Base-by-base conservation (phyloP, 53 echinoderm and acorn worm genomes). In the Echinarachnius parma region DNA sequence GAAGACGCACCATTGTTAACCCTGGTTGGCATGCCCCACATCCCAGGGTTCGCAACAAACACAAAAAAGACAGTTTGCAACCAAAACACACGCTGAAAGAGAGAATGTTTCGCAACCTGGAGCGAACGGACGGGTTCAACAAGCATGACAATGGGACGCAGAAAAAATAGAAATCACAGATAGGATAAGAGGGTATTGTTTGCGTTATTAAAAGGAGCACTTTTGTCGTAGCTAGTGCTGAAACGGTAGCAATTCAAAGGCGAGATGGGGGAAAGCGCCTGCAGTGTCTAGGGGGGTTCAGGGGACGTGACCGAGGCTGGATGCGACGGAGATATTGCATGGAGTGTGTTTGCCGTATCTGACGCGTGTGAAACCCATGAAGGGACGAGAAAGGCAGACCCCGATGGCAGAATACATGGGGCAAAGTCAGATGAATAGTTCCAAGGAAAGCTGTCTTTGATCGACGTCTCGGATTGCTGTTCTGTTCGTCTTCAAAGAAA, bases 381-480 rank as follows among this genome's bases (percentile, higher is more conserved):
- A 49, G 68, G 68, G 49, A 34, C 36, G 39, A 56, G 37, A 72
- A 42, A 57, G 57, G 74, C 56, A 37, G 18, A 72, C 30, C 56
- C 74, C 27, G 39, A 26, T 35, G 74, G 74, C 57, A 56, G 74
- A 44, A 28, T 39, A 28, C 74, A 56, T 15, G 28, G 57, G 56
- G 37, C 55, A 28, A 39, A 21, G 24, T 56, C 74, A 72, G 74
- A 72, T 52, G 50, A 57, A 56, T 72, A 16, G 74, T 26, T n/a
- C n/a, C n/a, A 26, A 42, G 37, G 34, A 66, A 52, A 52, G 35
- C 37, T 30, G 57, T 57, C 36, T 72, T 72, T 72, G 74, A 72
- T 72, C 56, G 74, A 72, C 74, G 74, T 72, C 55, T 72, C 74
- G 27, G 34, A 72, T 72, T 72, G 74, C 74, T 72, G 74, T 39